Conservation (phyloP, 2,888 invertebrate genomes). For the Frankliniella fusca region DNA sequence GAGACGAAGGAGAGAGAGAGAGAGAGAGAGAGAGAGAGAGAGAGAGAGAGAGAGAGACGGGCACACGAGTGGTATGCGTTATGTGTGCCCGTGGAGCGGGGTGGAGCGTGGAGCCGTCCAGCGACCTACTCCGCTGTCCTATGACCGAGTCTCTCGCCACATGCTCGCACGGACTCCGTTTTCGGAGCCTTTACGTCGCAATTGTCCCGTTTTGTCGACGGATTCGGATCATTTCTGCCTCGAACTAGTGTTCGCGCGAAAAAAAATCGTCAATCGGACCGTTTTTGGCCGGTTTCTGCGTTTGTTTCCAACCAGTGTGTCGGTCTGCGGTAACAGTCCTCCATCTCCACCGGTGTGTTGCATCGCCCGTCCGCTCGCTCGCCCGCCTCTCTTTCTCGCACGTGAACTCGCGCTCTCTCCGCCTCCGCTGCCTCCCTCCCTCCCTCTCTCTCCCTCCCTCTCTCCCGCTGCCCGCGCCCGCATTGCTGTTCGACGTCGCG, state of each 20-base stretch:
- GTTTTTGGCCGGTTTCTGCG: not conserved
- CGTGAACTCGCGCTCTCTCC: not conserved
- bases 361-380: constrained; percentile 7
- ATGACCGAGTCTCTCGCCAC: constrained; percentile 7
- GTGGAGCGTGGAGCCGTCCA: not conserved
- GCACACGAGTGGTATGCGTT: not conserved
- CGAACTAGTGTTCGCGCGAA: constrained; percentile 18
- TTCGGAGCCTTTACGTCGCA: not conserved
- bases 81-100: not conserved
- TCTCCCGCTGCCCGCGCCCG: constrained; percentile 33
- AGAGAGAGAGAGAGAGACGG: not conserved
- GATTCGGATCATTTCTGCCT: not conserved
- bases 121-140: constrained; percentile 21
- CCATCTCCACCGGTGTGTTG: constrained; percentile 16
- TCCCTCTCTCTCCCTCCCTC: constrained; percentile 29
- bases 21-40: not conserved
- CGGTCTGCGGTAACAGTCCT: constrained; percentile 38
- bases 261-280: not conserved
- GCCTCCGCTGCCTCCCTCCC: not conserved
- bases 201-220: not conserved
- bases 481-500: constrained; percentile 7
- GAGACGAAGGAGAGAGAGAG: not conserved
- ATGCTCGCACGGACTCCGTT: not conserved
- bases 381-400: not conserved
- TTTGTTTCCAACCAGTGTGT: not conserved